These are phyloP conservation scores for Cariama cristata DNA, from an alignment of 2,113 vertebrate species.

Conservation along the genomic window DNA sequence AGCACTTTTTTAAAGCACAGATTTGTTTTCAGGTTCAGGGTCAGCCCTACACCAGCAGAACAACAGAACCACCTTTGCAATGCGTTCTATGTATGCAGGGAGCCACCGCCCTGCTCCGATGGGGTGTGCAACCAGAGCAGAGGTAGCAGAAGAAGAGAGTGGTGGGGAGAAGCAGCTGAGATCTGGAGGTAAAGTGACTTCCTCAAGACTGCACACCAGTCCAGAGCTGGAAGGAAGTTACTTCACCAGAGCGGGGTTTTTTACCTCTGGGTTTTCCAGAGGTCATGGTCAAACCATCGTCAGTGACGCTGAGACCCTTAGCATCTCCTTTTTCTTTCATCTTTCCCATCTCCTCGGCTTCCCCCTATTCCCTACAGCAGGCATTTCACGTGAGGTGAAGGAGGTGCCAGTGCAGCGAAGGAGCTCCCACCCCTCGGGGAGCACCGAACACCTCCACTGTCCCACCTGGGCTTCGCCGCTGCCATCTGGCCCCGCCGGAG, in stretches of 20 bases:
- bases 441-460: neutral
- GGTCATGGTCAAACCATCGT: neutral
- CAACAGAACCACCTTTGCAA: neutral
- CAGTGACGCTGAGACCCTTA: neutral
- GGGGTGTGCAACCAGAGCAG: neutral
- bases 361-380: neutral
- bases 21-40: neutral
- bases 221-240: neutral
- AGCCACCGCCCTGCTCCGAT: rapidly evolving
- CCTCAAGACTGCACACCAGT: neutral
- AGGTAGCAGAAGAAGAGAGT: neutral
- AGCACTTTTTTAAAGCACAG: neutral
- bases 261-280: neutral
- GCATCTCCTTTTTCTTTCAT: neutral
- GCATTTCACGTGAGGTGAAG: neutral
- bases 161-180: rapidly evolving
- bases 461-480: rapidly evolving
- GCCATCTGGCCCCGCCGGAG: rapidly evolving
- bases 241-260: neutral
- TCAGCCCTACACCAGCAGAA: neutral
- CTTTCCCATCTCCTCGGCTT: neutral
- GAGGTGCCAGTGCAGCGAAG: neutral
- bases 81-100: neutral
- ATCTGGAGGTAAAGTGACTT: neutral
- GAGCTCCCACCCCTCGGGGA: rapidly evolving